Base-by-base conservation (phyloP, 2,797 vertebrate species). In the Catamblyrhynchus diadema region DNA sequence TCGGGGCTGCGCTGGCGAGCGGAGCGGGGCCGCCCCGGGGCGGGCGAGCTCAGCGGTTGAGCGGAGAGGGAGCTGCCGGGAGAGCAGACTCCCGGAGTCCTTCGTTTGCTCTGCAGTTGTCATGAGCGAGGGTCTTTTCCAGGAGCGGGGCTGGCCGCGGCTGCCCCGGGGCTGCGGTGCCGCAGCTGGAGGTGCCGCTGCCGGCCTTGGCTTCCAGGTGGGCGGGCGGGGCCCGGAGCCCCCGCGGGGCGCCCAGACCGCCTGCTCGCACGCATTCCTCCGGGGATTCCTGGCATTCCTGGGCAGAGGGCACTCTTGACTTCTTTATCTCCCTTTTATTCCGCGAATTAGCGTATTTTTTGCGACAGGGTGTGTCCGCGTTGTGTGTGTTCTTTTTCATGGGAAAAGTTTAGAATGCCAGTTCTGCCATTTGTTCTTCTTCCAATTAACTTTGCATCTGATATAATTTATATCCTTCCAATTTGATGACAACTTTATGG, bases 221-320 rank as follows among this genome's bases (percentile, higher is more conserved):
- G 47, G 37, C 62, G 69, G 64, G 30, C 30, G 59, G 59, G 27
- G 48, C 33, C 33, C 41, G 60, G 4, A 74, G 67, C 57, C 33
- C n/a, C 32, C 54, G 28, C 65, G 37, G 81, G 73, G 56, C 45
- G 59, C 59, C 24, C 42, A 25, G 56, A 25, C 73, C 24, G 57
- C 56, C 41, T 51, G 66, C 42, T 62, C 35, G 69, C 37, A 8
- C 45, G 67, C 95, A 95, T 94, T 96, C 94, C 70, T 93, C 22
- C 39, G 11, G 54, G 94, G 75, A 97, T 97, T 97, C 96, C 89
- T 93, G 75, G 86, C 91, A 96, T 97, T 97, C 97, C 94, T 93
- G 78, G 79, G 89, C 56, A 15, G 35, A 73, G 85, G 88, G 75
- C 79, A 22, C 81, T 83, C 78, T 17, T 83, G 70, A 41, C 85